Conservation (phyloP, 2,888 invertebrate species). For the Agonopterix alstromeriana region DNA sequence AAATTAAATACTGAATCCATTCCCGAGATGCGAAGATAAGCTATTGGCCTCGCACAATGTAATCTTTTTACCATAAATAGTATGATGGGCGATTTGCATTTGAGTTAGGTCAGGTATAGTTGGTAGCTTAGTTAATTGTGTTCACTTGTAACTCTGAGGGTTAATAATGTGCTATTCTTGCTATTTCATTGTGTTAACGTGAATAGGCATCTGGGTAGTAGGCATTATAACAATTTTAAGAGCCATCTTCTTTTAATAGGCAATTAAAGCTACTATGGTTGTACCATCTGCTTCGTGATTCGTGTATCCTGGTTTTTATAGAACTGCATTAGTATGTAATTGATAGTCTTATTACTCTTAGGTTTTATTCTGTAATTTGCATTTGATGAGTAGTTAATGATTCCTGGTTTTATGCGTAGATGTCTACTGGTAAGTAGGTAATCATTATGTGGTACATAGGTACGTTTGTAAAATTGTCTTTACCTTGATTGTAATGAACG, state of each 20-base stretch:
- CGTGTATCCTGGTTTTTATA: conserved; percentile 25
- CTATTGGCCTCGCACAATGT: conserved; percentile 64
- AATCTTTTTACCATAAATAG: conserved; percentile 73
- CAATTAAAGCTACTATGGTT: conserved; percentile 43
- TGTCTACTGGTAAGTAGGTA: background rate
- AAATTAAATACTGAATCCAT: conserved; percentile 67
- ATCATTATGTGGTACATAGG: background rate
- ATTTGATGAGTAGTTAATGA: background rate
- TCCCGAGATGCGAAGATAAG: conserved; percentile 63
- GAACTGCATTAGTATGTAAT: conserved; percentile 19
- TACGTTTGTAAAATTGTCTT: too few relatives aligned
- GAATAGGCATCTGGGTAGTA: conserved; percentile 42
- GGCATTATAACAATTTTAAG: conserved; percentile 42
- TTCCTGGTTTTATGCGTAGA: too few relatives aligned
- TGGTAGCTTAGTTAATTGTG: conserved; percentile 57
- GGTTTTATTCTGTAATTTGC: conserved; percentile 7
- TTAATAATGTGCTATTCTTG: conserved; percentile 58
- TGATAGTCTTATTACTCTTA: conserved; percentile 10
- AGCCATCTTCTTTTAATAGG: conserved; percentile 56
- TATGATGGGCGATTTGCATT: conserved; percentile 67
- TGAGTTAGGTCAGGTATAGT: conserved; percentile 46
- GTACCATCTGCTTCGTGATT: conserved; percentile 8
- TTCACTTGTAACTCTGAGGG: conserved; percentile 33
- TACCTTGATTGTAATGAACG: too few relatives aligned
- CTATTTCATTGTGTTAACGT: conserved; percentile 64